Percentiles rank a stretch among this genome's conserved stretches.
These are phyloP conservation scores for Aspidapion aeneum DNA, from an alignment of 2,888 invertebrate genomes.

Conservation along the genomic window DNA sequence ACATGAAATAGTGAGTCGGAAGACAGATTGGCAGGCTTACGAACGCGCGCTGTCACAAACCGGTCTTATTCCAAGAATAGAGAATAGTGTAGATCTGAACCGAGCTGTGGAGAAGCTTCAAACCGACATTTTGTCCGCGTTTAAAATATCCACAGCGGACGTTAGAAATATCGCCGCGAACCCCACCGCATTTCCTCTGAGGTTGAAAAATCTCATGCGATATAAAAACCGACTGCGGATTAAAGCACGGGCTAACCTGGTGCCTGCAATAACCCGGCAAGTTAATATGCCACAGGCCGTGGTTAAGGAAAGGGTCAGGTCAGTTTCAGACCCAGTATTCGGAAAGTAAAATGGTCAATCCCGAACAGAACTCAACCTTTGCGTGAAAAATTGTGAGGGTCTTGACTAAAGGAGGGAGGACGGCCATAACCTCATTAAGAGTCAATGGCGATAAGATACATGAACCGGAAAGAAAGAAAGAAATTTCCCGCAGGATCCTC, in stretches of 20 bases:
- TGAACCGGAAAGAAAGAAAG: constrained; percentile 1
- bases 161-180: neutral
- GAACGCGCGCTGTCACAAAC: neutral
- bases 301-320: neutral
- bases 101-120: neutral
- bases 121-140: neutral
- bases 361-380: no score
- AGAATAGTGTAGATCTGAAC: neutral
- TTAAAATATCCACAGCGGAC: neutral
- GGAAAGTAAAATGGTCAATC: neutral
- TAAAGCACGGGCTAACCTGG: neutral
- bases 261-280: neutral
- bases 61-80: constrained; percentile 1
- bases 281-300: neutral
- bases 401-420: neutral
- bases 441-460: neutral
- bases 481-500: neutral
- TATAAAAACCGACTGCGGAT: neutral
- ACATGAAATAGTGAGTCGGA: neutral
- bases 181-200: neutral
- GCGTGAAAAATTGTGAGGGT: neutral
- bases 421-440: neutral
- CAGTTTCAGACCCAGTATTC: neutral
- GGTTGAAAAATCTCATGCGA: neutral
- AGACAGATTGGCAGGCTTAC: neutral